Evolutionary conservation across 2,113 vertebrate genomes (phyloP), one percentile per base, ranked within the genome.

Genomic region (Thamnophis sirtalis): DNA sequence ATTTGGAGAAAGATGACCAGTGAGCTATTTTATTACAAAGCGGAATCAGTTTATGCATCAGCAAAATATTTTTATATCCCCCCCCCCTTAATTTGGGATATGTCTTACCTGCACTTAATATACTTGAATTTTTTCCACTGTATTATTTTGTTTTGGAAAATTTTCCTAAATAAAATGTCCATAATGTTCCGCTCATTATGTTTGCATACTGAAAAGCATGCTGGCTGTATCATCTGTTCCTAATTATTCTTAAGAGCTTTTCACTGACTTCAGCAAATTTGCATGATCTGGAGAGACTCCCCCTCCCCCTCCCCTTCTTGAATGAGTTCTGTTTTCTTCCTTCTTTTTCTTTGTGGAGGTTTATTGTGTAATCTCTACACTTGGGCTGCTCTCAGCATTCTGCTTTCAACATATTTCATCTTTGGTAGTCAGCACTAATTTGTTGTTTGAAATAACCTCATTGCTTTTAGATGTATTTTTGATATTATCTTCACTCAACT

Each of bases 241-340:
- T 63, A 28, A 49, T 89, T 68, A 9, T 7, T 87, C 7, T 90
- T 87, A 63, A 63, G 6, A 58, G 89, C 93, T 88, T 5, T 17
- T 54, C 28, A 15, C 24, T 92, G 21, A 33, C 48, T 94, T 92
- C 55, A 95, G 86, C 91, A 90, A 92, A 56, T 94, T 93, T 96
- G 26, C 33, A 26, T 86, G 92, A 60, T 90, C 49, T 94, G 88
- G 91, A 92, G 94, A 95, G 87, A 43, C 6, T 43, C 33, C 33
- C 73, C 68, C 28, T 19, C 33, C 13, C 28, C 15, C 28, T 26
- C 11, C 15, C 9, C 58, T 85, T 50, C 89, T 95, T 93, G 85
- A 54, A 48, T 92, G 90, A 95, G 21, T 53, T 90, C 56, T 73
- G 48, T 93, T 28, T 95, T 96, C 55, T 73, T n/a, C 33, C n/a